A percentile compares a stretch with the other conserved stretches of the same genome.
These are phyloP conservation scores for Temnopleurus reevesii DNA, from an alignment of 53 echinoderm and acorn worm genomes.

Conservation along the genomic window DNA sequence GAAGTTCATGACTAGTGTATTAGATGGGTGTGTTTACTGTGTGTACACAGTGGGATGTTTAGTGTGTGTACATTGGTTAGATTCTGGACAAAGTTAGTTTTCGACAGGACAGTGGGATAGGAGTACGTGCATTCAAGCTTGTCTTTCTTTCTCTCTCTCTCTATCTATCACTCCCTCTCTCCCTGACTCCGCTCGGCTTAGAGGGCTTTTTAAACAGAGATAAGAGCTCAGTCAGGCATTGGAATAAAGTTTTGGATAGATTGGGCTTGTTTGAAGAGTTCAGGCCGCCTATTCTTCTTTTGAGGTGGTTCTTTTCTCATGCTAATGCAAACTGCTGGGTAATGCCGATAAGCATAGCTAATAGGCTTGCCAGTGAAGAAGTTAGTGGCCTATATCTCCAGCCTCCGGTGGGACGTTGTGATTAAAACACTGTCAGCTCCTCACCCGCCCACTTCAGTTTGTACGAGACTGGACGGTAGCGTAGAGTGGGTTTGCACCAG, in stretches of 20 bases:
- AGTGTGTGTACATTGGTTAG: slow-evolving; percentile 27
- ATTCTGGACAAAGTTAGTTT: slow-evolving; percentile 28
- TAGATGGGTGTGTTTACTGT: background rate
- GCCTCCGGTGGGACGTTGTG: background rate
- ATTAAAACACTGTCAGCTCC: slow-evolving; percentile 29
- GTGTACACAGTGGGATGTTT: slow-evolving; percentile 5
- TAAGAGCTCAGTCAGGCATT: slow-evolving; percentile 24
- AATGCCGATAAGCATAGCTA: slow-evolving; percentile 45
- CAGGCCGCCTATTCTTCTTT: background rate
- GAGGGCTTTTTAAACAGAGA: slow-evolving; percentile 36
- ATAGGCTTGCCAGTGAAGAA: slow-evolving; percentile 22
- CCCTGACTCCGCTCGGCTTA: background rate
- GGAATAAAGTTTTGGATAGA: background rate
- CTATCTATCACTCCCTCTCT: background rate
- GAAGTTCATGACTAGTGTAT: slow-evolving; percentile 6
- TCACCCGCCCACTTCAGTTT: slow-evolving; percentile 48
- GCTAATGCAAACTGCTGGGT: slow-evolving; percentile 34
- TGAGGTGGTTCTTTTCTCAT: slow-evolving; percentile 24
- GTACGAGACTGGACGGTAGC: slow-evolving; percentile 25
- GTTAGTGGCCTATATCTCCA: slow-evolving; percentile 10
- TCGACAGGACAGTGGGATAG: background rate
- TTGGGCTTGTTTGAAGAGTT: slow-evolving; percentile 37
- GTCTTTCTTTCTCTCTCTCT: background rate
- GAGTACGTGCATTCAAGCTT: slow-evolving; percentile 1
- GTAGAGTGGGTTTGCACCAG: slow-evolving; percentile 3